Percentiles rank a stretch among this genome's conserved stretches.
These are phyloP conservation scores for Hucho hucho DNA, from an alignment of 2,113 vertebrate species.

Conservation along the genomic window DNA sequence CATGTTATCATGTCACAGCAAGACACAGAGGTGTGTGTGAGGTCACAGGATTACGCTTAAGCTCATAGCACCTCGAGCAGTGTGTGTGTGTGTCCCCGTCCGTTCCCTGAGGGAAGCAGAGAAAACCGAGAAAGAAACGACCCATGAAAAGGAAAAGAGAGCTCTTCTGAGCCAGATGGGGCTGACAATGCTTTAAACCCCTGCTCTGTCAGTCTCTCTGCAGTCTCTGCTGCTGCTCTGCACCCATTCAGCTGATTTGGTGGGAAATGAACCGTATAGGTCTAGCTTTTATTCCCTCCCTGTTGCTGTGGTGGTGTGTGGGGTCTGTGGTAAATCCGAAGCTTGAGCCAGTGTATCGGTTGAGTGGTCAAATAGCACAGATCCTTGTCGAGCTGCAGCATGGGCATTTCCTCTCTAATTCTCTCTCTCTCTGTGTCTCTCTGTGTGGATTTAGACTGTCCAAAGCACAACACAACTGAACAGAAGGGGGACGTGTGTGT, in stretches of 20 bases:
- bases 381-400: neutral
- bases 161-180: neutral
- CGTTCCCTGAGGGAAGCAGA: neutral
- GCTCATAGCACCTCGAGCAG: neutral
- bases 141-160: neutral
- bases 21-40: neutral
- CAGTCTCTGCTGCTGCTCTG: neutral
- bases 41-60: neutral
- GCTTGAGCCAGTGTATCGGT: neutral
- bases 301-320: neutral
- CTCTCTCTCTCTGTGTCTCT: neutral
- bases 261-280: neutral
- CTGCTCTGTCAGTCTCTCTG: neutral
- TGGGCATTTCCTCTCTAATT: neutral
- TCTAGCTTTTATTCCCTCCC: neutral
- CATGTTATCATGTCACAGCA: neutral
- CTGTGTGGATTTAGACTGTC: constrained; percentile 4
- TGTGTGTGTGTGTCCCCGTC: neutral
- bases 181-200: neutral
- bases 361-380: constrained; percentile 3
- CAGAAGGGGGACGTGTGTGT: neutral
- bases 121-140: neutral
- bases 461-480: neutral
- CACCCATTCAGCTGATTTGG: neutral
- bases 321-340: neutral